A percentile compares a stretch with the other conserved stretches of the same genome.
Conservation (phyloP, 2,113 vertebrate genomes). For the Coptodon bakossiorum region DNA sequence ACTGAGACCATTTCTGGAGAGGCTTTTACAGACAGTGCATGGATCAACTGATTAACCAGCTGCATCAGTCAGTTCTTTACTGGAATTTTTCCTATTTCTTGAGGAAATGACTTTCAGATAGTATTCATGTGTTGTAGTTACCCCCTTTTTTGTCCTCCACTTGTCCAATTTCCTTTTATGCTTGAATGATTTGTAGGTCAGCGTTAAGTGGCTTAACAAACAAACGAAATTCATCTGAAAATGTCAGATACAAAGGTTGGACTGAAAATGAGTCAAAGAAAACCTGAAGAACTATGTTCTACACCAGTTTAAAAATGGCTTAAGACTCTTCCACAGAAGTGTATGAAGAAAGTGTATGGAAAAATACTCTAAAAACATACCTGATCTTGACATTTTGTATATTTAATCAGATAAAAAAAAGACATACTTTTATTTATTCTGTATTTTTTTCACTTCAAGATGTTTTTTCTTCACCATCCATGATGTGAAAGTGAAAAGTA, state of each 20-base stretch:
- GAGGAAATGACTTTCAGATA: neutral
- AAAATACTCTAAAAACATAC: neutral
- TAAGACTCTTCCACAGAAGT: neutral
- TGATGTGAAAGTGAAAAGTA: neutral
- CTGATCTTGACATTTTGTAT: neutral
- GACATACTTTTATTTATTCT: neutral
- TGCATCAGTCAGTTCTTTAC: neutral
- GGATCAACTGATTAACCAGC: neutral
- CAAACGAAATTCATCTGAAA: neutral
- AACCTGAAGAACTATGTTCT: neutral
- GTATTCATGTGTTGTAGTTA: neutral
- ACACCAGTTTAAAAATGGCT: neutral
- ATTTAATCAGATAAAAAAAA: neutral
- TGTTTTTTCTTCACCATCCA: neutral
- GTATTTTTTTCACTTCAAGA: neutral
- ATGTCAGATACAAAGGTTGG: neutral
- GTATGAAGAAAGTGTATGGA: neutral
- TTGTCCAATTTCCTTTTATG: neutral
- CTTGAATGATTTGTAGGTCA: neutral
- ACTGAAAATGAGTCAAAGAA: neutral
- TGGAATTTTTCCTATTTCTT: neutral
- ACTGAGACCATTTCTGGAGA: neutral
- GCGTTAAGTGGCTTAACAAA: neutral
- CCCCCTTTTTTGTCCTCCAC: neutral
- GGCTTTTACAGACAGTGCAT: neutral